Conservation (phyloP, 1,140 invertebrate species). For the Calephelis virginiensis region DNA sequence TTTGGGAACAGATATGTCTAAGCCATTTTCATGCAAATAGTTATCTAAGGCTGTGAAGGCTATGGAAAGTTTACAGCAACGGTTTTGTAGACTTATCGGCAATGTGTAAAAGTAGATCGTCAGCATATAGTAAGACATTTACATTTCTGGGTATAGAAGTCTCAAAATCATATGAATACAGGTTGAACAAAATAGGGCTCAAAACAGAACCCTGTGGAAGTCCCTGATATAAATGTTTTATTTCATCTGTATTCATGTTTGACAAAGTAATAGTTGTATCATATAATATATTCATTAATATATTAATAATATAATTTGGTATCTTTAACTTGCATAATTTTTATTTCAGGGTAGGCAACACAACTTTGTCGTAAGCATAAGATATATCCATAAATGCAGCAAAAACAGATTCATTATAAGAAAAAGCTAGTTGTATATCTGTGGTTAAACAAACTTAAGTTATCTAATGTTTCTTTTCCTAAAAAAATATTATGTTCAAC, state of each 20-base stretch:
- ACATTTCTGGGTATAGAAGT: neutral
- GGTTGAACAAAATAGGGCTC: constrained; percentile 32
- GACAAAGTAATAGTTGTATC: neutral
- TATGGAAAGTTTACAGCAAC: constrained; percentile 1
- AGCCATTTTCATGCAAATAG: constrained; percentile 20
- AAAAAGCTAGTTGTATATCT: constrained; percentile 20
- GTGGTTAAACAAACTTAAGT: constrained; percentile 28
- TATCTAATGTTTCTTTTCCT: constrained; percentile 37
- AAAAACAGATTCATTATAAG: constrained; percentile 16
- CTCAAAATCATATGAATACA: constrained; percentile 31
- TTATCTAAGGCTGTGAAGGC: constrained; percentile 17
- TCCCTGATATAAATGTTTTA: neutral
- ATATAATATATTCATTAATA: neutral
- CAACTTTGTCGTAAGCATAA: constrained; percentile 17
- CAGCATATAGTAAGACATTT: constrained; percentile 28
- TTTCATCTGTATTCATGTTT: neutral
- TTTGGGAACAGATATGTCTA: constrained; percentile 22
- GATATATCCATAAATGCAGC: constrained; percentile 17
- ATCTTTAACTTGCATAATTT: neutral
- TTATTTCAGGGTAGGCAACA: neutral
- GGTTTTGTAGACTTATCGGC: neutral
- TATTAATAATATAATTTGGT: neutral
- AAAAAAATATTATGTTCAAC: constrained; percentile 31
- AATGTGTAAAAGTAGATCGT: constrained; percentile 27
- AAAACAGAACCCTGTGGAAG: constrained; percentile 34